Evolutionary conservation across 2,113 vertebrate genomes (phyloP).

Genomic region (Sigmodon hispidus): DNA sequence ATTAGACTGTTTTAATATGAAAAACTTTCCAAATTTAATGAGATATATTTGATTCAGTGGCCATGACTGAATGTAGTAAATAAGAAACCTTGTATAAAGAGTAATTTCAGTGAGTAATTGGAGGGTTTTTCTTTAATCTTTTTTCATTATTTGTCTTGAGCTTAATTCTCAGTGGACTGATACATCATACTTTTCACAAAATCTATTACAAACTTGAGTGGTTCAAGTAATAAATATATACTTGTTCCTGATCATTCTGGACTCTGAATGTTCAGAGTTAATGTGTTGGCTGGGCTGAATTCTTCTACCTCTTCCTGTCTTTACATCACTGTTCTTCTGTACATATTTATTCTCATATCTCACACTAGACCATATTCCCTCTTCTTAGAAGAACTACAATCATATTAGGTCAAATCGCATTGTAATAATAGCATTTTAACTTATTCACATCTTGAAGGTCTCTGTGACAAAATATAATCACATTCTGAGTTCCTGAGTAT

Average conservation of each 20-base stretch:
- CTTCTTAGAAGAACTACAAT: not conserved
- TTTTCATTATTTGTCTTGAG: not conserved
- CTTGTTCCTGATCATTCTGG: not conserved
- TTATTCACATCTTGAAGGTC: not conserved
- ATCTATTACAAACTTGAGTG: not conserved
- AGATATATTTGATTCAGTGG: not conserved
- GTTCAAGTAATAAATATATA: not conserved
- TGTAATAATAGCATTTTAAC: not conserved
- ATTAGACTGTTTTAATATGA: not conserved
- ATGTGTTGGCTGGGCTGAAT: rapidly evolving
- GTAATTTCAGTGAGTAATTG: not conserved
- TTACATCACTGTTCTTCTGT: not conserved
- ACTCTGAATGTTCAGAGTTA: too few relatives aligned
- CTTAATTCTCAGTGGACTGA: not conserved
- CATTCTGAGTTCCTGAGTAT: not conserved
- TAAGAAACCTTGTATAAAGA: not conserved
- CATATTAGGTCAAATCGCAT: not conserved
- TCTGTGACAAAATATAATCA: not conserved
- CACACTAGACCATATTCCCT: not conserved
- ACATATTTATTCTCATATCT: not conserved
- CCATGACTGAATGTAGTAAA: not conserved
- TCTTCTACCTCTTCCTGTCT: not conserved
- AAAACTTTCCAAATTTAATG: not conserved
- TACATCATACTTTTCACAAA: rapidly evolving
- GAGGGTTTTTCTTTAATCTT: too few relatives aligned